Base-by-base conservation (phyloP, 2,888 invertebrate species). In the Drosophila nr. fundita region DNA sequence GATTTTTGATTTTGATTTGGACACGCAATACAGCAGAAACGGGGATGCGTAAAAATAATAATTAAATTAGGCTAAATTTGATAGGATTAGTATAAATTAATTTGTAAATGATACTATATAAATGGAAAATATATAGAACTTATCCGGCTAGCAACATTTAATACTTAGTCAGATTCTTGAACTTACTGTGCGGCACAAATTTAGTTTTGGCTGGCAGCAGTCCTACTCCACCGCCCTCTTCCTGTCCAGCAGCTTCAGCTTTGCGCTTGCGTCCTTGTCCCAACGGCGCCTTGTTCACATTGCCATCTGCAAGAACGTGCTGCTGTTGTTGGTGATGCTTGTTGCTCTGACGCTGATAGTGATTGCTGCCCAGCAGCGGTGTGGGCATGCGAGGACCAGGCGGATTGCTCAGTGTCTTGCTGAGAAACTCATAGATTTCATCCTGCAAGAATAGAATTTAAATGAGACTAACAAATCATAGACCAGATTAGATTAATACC, bases 391-490 rank as follows among this genome's bases (percentile, higher is more conserved):
- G 85, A 1, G 93, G 93, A 2, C 93, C 93, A 0, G 95, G 93
- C 1, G 95, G 95, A 91, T 94, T 95, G 0, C 94, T 94, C 50
- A 95, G 91, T 24, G 95, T 94, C 57, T 94, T 94, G 67, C 94
- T 95, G 1, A 95, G 92, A 86, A 95, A 96, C 78, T 96, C 95
- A 2, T 94, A 95, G 7, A 96, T 93, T 91, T 96, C 96, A 83
- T 96, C 95, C 95, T 95, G 61, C 0, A 52, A 64, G 38, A 40
- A 13, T 5, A 48, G 0, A 7, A 29, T 5, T n/a, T 42, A 5
- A 13, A 18, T 27, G 34, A 21, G 4, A 0, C 1, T 49, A 45
- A 32, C 5, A 8, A 24, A 24, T 45, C 8, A 40, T 21, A 32
- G 18, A 4, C 21, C 15, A 27, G 8, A 42, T 24, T 45, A 15